Percentiles rank a stretch among this genome's conserved stretches.
phyloP scores from a whole-genome alignment of 2,888 invertebrate species.

The Sarcophaga caerulescens region DNA sequence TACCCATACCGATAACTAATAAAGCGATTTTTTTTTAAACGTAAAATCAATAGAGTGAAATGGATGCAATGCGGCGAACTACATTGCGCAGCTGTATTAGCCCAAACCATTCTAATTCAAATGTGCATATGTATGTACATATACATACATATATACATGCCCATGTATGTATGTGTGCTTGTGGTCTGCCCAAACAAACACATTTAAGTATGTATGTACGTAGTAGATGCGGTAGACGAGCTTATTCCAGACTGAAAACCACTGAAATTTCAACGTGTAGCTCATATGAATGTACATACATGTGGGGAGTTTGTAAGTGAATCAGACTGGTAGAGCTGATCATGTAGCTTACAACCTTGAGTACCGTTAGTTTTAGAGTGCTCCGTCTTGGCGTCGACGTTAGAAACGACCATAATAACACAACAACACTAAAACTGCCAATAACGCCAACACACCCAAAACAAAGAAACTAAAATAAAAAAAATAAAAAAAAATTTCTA shows the following conservation, averaged over 20 bases:
- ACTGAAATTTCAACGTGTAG: background rate
- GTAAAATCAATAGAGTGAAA: conserved; percentile 5
- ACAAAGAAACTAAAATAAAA: conserved; percentile 54
- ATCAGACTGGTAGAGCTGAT: conserved; percentile 61
- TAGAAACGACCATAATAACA: conserved; percentile 51
- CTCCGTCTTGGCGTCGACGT: conserved; percentile 67
- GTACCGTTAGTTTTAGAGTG: conserved; percentile 70
- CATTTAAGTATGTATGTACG: background rate
- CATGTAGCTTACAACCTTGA: conserved; percentile 70
- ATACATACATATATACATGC: background rate
- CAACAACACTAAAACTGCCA: conserved; percentile 55
- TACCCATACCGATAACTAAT: background rate
- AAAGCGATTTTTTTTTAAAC: background rate
- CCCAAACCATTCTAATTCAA: conserved; percentile 64
- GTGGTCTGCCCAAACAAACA: background rate
- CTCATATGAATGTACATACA: conserved; percentile 23
- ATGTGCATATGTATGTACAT: background rate
- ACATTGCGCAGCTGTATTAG: conserved; percentile 66
- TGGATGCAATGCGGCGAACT: conserved; percentile 59
- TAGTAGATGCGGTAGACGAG: background rate
- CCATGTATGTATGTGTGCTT: background rate
- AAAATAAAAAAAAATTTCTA: conserved; percentile 45
- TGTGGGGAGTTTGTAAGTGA: conserved; percentile 43
- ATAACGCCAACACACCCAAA: conserved; percentile 67
- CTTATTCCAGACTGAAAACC: background rate